phyloP scores from a whole-genome alignment of 2,888 invertebrate genomes.

The Chrysolina americana region DNA sequence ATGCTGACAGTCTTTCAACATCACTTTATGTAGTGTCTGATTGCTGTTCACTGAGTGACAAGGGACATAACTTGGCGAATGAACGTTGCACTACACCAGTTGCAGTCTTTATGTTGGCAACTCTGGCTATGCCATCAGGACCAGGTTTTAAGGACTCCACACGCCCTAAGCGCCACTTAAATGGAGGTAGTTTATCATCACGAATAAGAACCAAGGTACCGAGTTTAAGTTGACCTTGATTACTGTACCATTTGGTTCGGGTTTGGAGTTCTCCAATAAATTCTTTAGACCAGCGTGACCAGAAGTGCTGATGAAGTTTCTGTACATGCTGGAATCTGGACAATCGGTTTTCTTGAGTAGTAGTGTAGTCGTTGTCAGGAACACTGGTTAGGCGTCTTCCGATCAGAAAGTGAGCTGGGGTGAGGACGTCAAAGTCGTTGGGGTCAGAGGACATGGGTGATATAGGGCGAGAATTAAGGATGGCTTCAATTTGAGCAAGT shows the following conservation, averaged over 20 bases:
- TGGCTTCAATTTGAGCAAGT: conserved; percentile 52
- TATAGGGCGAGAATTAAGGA: conserved; percentile 57
- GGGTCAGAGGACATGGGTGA: not conserved
- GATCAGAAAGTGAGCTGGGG: not conserved
- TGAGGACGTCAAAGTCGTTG: not conserved
- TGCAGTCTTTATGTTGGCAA: conserved; percentile 11
- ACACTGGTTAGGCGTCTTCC: not conserved
- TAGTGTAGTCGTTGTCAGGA: too few relatives aligned
- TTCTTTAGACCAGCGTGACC: too few relatives aligned
- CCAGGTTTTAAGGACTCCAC: conserved; percentile 30
- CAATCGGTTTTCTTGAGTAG: too few relatives aligned
- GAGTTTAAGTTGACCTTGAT: conserved; percentile 2
- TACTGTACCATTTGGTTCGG: conserved; percentile 33
- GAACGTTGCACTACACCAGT: not conserved
- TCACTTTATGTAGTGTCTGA: not conserved
- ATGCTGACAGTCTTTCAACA: not conserved
- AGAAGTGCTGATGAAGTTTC: too few relatives aligned
- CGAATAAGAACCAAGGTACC: conserved; percentile 25
- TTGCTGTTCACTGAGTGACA: not conserved
- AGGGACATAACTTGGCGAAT: conserved; percentile 7
- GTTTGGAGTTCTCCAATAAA: too few relatives aligned
- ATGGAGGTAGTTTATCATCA: conserved; percentile 26
- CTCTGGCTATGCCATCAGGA: conserved; percentile 27
- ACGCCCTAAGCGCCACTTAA: conserved; percentile 27
- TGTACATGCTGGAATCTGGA: too few relatives aligned